Base-by-base conservation (phyloP, 2,888 invertebrate species). In the Sphaerophoria rueppellii region DNA sequence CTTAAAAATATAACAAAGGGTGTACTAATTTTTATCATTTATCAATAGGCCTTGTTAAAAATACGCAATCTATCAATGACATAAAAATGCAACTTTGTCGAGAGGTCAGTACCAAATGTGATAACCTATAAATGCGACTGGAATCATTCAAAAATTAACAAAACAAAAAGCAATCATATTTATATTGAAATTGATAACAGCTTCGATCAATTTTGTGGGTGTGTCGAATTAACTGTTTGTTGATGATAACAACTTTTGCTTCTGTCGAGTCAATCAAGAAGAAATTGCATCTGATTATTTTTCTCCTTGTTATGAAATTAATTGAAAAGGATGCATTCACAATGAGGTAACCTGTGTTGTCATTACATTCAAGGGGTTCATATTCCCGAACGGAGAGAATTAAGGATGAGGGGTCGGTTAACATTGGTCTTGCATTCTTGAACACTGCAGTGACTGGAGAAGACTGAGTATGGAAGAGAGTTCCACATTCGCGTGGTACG, bases 141-240 rank as follows among this genome's bases (percentile, higher is more conserved):
- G 63, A 76, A 58, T 58, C 58, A 67, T 24, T 4, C 16, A 54
- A 57, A 37, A 12, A 9, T 48, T 57, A 48, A 71, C 12, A 69
- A 67, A 32, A 75, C 52, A 55, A 2, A 43, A 43, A 16, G 12
- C 37, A 63, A 48, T 35, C 14, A 48, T 46, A 40, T 24, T 1
- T 2, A 24, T 37, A 37, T 9, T 35, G 35, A 46, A 34, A 61
- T 46, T 34, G 32, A 48, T 63, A 74, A 79, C 73, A 73, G 60
- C 34, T 43, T 14, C n/a, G 24, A 24, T 5, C n/a, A 37, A 12
- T 60, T 54, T 77, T 43, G 81, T 82, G 81, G 81, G 81, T 50
- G 81, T 82, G 81, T 77, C 81, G 77, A 72, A 65, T 72, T 65
- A 50, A 32, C 24, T n/a, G 67, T 72, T 72, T 67, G 57, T 55